Base-by-base conservation (phyloP, 2,888 invertebrate species). In the Metallyticus violacea region DNA sequence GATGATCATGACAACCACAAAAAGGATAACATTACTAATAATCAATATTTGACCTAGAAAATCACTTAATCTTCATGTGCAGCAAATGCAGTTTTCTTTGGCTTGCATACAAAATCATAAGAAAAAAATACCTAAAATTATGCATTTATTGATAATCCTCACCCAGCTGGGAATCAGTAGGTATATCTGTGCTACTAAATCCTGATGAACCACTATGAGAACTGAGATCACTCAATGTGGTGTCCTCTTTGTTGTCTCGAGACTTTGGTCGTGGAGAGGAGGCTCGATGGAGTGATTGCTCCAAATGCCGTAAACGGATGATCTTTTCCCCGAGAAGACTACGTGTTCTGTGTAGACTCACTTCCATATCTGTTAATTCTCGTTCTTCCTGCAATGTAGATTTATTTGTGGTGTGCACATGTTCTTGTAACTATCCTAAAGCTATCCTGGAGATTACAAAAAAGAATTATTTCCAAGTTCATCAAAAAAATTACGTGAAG, bases 341-440 rank as follows among this genome's bases (percentile, higher is more conserved):
- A 26, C 87, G 85, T 2, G 97, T 97, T 0, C 97, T 94, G 92
- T 97, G 97, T 80, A 97, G 91, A 87, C 96, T 96, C 88, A 97
- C 96, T 91, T 97, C 97, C 93, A 97, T 95, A 90, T 97, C 97
- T 0, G 97, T 96, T 2, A 96, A 92, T 88, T 97, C 97, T 88
- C 96, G 95, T 91, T 97, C 96, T 91, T 97, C 97, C 95, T 96
- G 15, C 3, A 62, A 62, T 22, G 22, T 15, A 22, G 15, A 4
- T n/a, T n/a, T n/a, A n/a, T n/a, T n/a, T n/a, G n/a, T n/a, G n/a
- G n/a, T n/a, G n/a, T n/a, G n/a, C n/a, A n/a, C n/a, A n/a, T n/a
- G n/a, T n/a, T n/a, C n/a, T n/a, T n/a, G n/a, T n/a, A n/a, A n/a
- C n/a, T n/a, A n/a, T n/a, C n/a, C n/a, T n/a, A n/a, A n/a, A n/a